Base-by-base conservation (phyloP, 2,113 vertebrate species). In the Daboia siamensis region DNA sequence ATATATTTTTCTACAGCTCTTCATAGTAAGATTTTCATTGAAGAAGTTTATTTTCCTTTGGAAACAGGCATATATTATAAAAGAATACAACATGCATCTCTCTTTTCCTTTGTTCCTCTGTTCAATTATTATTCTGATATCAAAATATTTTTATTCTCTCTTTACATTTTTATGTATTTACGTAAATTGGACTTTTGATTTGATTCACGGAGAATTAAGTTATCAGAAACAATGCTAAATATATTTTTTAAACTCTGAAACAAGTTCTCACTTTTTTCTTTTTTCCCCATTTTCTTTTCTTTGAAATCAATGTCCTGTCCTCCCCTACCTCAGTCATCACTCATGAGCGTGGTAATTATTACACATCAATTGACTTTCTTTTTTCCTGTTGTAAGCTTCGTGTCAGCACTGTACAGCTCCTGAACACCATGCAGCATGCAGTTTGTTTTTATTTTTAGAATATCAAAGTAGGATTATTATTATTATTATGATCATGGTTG, bases 281-380 rank as follows among this genome's bases (percentile, higher is more conserved):
- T 94, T 93, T 96, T 88, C 91, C 95, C 87, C 95, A 95, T 97
- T 97, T 97, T 96, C 95, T 97, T 98, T 97, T 96, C 97, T 97
- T 98, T 98, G 95, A 94, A 97, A 98, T 98, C 97, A 97, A 97
- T 98, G 97, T 98, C 95, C 97, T 97, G 97, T 98, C 97, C 95
- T 92, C 98, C 97, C 97, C 96, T 97, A 98, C 98, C 97, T 98
- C 98, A 99, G 98, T 98, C 98, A 98, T 98, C 98, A 98, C 97
- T 98, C 98, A 98, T 98, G 98, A 99, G 97, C 98, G 97, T 98
- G 99, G 98, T 99, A 99, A 99, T 98, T 99, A 99, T 99, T 96
- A 96, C 97, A 97, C 98, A 90, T 10, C 89, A 94, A 91, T 91
- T 96, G 91, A 88, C 93, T 97, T 95, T 94, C 95, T 98, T 97